Base-by-base conservation (phyloP, 2,888 invertebrate species). In the Conops quadrifasciatus region DNA sequence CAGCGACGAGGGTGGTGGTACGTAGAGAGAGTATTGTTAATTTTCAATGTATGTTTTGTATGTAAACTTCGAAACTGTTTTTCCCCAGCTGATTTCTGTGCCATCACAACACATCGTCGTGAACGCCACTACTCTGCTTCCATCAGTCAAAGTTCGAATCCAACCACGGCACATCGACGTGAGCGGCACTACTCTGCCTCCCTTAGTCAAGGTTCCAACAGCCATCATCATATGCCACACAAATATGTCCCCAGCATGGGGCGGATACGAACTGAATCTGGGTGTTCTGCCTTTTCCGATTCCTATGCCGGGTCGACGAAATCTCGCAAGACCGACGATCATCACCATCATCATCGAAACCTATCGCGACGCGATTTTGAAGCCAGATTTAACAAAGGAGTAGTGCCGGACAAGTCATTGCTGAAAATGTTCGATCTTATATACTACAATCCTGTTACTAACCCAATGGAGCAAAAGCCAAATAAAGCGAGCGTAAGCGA, bases 401-500 rank as follows among this genome's bases (percentile, higher is more conserved):
- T 81, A 5, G 70, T 71, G 11, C 90, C 90, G 0, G 91, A 91
- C 76, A 91, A 91, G 71, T 88, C 90, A 0, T 87, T 88, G 75
- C 89, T 97, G 76, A 96, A 93, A 60, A 96, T 97, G 95, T 92
- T 93, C 77, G 96, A 97, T 86, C 89, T 96, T 67, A 95, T 97
- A 80, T 95, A 93, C 87, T 96, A 94, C 86, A 97, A 97, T 87
- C 96, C 96, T 4, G 84, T 88, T 1, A 88, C 89, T 15, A 93
- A 93, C 86, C 93, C 93, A 3, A 93, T 94, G 88, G 88, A 89
- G 88, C 84, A 80, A 62, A 83, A 81, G 28, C 78, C 79, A 0
- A 45, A 76, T 21, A 76, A 79, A 7, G 71, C 76, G 4, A 78
- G 77, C 49, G 73, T 77, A 2, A 79, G 77, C 19, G 72, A 77